Base-by-base conservation (phyloP, 2,113 vertebrate genomes). In the Vulpes vulpes region DNA sequence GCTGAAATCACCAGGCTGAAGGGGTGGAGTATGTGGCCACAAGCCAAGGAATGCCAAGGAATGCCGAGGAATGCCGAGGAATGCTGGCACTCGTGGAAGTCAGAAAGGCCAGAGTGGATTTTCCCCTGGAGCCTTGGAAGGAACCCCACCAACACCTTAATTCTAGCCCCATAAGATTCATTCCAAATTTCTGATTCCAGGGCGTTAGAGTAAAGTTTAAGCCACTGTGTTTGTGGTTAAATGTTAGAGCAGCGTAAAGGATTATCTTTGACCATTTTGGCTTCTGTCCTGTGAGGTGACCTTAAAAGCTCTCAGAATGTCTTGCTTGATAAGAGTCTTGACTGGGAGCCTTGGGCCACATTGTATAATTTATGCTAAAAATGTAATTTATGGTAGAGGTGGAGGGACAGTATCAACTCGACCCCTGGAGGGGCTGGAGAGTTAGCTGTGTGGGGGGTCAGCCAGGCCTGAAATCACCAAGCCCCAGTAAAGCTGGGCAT, bases 11-110 rank as follows among this genome's bases (percentile, higher is more conserved):
- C 32, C 25, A 69, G 73, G n/a, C 73, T 57, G 60, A 55, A 32
- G 30, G 64, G 64, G 32, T 30, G 30, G 64, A 65, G 30, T 5
- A 38, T 11, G 20, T 14, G n/a, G 49, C 49, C 0, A 2, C 0
- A 14, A 87, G 32, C 14, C 8, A 4, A 25, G 64, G 84, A 35
- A 51, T 69, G 32, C 0, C 1, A 0, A 25, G 84, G 84, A 35
- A 51, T 53, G 20, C 32, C 4, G 3, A 25, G 64, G 64, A 35
- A 51, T 35, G 32, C 0, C 0, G 3, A 25, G 84, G 84, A 35
- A 51, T 53, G 22, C 0, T 2, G 55, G 32, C 15, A 3, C 16
- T 9, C 27, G 32, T 0, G 0, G 32, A 3, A 2, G 27, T 10
- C 67, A 16, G 64, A 22, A 35, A 32, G 20, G 64, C 32, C 11